Evolutionary conservation across 2,113 vertebrate genomes (phyloP).

Genomic region (Phrynosoma platyrhinos): DNA sequence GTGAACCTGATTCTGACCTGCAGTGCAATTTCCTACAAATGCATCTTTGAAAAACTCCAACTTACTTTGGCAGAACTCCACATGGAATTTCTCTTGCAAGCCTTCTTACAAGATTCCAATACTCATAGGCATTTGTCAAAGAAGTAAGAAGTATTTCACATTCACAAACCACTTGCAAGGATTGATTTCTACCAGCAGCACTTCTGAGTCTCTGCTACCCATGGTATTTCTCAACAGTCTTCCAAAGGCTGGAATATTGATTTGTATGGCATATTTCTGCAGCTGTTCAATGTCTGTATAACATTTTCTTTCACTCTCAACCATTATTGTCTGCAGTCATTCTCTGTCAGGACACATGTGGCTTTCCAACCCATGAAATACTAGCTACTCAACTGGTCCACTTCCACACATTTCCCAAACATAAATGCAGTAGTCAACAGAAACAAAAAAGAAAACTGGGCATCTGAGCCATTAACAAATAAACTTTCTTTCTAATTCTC

Average conservation of each 20-base stretch:
- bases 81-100: background rate
- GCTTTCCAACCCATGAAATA: background rate
- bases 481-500: background rate
- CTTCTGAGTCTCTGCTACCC: constrained; percentile 53
- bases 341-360: background rate
- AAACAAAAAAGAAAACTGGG: background rate
- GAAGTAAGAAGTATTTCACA: constrained; percentile 19
- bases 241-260: constrained; percentile 56
- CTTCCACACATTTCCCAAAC: background rate
- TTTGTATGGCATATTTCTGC: constrained; percentile 21
- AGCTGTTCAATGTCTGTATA: constrained; percentile 15
- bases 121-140: constrained; percentile 45
- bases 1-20: background rate
- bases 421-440: background rate
- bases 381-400: too few relatives aligned
- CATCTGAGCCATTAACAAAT: background rate
- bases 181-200: constrained; percentile 55
- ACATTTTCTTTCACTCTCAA: constrained; percentile 52
- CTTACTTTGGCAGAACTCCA: background rate
- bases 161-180: constrained; percentile 21
- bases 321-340: constrained; percentile 18
- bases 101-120: constrained; percentile 32
- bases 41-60: background rate
- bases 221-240: constrained; percentile 55
- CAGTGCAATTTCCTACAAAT: background rate